These are phyloP conservation scores for Ranitomeya imitator DNA, from an alignment of 2,113 vertebrate genomes.

Conservation along the genomic window DNA sequence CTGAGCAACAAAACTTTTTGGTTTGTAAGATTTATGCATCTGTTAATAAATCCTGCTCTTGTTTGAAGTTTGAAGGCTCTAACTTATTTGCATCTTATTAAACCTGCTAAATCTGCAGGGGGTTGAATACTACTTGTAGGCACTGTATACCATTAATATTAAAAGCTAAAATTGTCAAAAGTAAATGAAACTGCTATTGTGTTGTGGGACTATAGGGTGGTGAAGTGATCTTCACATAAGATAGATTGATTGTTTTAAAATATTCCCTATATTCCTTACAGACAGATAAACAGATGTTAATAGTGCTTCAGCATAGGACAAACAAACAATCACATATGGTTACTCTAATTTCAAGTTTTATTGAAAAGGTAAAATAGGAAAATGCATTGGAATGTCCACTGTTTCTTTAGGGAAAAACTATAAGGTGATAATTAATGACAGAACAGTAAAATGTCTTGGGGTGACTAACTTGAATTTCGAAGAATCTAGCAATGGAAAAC, in stretches of 20 bases:
- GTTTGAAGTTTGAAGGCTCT: too few relatives aligned
- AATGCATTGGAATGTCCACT: not conserved
- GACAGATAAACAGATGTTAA: not conserved
- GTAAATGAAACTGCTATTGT: not conserved
- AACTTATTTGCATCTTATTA: too few relatives aligned
- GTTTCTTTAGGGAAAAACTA: not conserved
- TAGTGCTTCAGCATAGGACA: not conserved
- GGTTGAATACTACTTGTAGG: too few relatives aligned
- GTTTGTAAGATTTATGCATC: too few relatives aligned
- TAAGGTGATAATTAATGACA: conserved; percentile 1
- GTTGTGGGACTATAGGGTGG: not conserved
- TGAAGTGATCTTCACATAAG: not conserved
- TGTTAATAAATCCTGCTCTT: too few relatives aligned
- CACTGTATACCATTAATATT: not conserved
- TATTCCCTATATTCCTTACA: not conserved
- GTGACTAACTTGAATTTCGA: not conserved
- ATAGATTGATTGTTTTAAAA: not conserved
- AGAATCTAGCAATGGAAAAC: too few relatives aligned
- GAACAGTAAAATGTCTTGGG: not conserved
- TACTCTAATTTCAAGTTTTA: not conserved
- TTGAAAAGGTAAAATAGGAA: not conserved
- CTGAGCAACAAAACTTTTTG: too few relatives aligned
- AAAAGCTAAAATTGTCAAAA: conserved; percentile 12
- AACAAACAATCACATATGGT: not conserved
- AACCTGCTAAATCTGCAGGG: too few relatives aligned